Evolutionary conservation across 2,797 vertebrate species (phyloP), one percentile per base, ranked within the genome.

Genomic region (Ptychobarbus kaznakovi): DNA sequence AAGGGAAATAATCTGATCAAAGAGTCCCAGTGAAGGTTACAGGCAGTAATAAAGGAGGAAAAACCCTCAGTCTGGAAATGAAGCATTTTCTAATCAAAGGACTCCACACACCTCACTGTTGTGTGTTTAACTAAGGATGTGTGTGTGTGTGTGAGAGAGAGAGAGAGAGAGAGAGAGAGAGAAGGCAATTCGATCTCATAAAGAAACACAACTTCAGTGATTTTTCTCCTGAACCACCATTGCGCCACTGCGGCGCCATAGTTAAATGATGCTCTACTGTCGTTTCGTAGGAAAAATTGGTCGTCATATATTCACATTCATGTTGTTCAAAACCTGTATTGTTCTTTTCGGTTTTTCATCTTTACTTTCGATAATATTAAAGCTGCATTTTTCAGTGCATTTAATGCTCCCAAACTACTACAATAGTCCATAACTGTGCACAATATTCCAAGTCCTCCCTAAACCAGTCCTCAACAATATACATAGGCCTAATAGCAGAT

Each of bases 71-170:
- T 83, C 82, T 83, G 25, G 86, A 87, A 83, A 74, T 79, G 28
- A 80, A 72, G 76, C 81, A 63, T 73, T 85, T 80, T 85, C 68
- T 80, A 65, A 80, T 85, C 76, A 85, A 85, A 85, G 81, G 83
- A 78, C 38, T 53, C 18, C 46, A 56, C 38, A 83, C 32, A 53
- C 44, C 61, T 42, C 35, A 38, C 66, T 70, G 79, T 28, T 85
- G 83, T 79, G 49, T 46, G 51, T 61, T 79, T 63, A 79, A 79
- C 75, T 70, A 42, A 80, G 83, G 18, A 61, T 35, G 66, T 42
- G 32, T 38, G 65, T 51, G 78, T 61, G 53, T 22, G 53, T 40
- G 51, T 58, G 20, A 68, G 22, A 6, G 11, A 25, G 28, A 53
- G 68, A 46, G 28, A 74, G 56, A 38, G 15, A 61, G 12, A 80